Evolutionary conservation across 2,888 invertebrate genomes (phyloP).

Genomic region (Erpobdella octoculata): DNA sequence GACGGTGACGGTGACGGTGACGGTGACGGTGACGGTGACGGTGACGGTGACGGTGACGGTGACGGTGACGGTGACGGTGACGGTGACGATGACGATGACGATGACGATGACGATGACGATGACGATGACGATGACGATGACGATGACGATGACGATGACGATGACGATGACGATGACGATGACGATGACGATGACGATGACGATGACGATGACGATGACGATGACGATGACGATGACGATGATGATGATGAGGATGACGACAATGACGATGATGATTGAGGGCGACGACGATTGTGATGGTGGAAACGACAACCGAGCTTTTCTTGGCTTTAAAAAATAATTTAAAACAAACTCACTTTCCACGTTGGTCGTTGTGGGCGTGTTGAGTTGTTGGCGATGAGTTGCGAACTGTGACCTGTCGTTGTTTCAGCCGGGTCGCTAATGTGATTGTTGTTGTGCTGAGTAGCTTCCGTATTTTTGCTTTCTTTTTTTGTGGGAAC

Average conservation of each 20-base stretch:
- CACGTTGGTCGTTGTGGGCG: too few relatives aligned
- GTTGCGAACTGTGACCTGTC: too few relatives aligned
- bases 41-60: background rate
- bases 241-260: background rate
- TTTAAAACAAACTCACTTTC: too few relatives aligned
- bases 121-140: background rate
- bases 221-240: too few relatives aligned
- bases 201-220: background rate
- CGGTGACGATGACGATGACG: background rate
- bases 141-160: background rate
- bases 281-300: background rate
- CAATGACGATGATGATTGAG: background rate
- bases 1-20: background rate
- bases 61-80: background rate
- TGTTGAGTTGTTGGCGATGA: too few relatives aligned
- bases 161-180: conserved; percentile 31
- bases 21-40: background rate
- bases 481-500: background rate
- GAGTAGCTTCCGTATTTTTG: too few relatives aligned
- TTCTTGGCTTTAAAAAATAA: too few relatives aligned
- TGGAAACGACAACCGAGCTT: too few relatives aligned
- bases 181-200: background rate
- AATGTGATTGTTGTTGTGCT: too few relatives aligned
- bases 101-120: background rate
- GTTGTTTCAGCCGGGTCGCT: too few relatives aligned